A percentile compares a stretch with the other conserved stretches of the same genome.
These are phyloP conservation scores for Tholera decimalis DNA, from an alignment of 2,888 invertebrate genomes.

Conservation along the genomic window DNA sequence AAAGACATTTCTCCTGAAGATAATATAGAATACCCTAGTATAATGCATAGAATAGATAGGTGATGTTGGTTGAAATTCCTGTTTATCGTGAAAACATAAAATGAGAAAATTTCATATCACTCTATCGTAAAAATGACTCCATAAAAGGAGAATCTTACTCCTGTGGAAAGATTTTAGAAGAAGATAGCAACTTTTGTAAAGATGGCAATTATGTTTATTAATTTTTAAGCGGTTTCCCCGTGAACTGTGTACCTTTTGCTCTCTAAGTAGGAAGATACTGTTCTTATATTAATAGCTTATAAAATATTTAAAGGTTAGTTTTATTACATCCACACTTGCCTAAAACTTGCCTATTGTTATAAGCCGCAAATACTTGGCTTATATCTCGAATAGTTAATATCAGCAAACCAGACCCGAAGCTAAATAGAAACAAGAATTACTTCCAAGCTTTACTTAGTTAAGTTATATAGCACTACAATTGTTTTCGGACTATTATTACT, in stretches of 20 bases:
- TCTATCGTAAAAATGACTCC: background rate
- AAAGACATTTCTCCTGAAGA: background rate
- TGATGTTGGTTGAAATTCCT: background rate
- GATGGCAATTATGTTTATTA: background rate
- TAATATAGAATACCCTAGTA: background rate
- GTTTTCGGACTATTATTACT: conserved; percentile 18
- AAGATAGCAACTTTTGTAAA: background rate
- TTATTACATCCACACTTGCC: background rate
- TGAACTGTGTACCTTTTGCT: background rate
- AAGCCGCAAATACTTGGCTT: conserved; percentile 9
- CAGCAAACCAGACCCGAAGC: conserved; percentile 16
- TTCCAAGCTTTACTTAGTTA: conserved; percentile 40
- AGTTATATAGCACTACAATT: conserved; percentile 22
- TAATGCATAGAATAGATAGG: background rate
- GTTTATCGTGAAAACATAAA: conserved; percentile 8
- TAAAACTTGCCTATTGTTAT: background rate
- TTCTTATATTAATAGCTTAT: background rate
- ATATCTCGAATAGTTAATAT: conserved; percentile 10
- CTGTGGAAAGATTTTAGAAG: background rate
- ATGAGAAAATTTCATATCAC: background rate
- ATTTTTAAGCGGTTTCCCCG: background rate
- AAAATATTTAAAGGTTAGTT: background rate
- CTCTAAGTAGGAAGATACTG: background rate
- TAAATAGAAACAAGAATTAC: conserved; percentile 44
- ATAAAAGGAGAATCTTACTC: background rate